Evolutionary conservation across 2,888 invertebrate species (phyloP).

Genomic region (Patella pellucida): DNA sequence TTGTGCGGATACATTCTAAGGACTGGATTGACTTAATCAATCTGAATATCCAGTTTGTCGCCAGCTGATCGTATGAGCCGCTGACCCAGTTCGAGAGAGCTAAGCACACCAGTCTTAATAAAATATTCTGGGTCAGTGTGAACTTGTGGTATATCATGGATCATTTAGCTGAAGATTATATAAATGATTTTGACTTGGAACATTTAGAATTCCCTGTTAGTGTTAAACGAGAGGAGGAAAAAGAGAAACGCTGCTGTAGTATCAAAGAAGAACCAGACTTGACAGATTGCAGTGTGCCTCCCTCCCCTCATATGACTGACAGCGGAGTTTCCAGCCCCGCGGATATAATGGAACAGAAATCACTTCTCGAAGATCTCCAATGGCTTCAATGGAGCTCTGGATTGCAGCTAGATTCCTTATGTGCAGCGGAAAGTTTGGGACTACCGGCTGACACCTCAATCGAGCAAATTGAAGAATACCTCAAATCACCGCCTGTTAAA

Average conservation of each 20-base stretch:
- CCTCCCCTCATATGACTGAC: conserved; percentile 40
- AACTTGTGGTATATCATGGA: conserved; percentile 34
- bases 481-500: conserved; percentile 53
- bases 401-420: conserved; percentile 26
- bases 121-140: conserved; percentile 7
- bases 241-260: conserved; percentile 39
- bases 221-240: conserved; percentile 47
- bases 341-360: conserved; percentile 38
- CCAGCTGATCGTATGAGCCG: conserved; percentile 4
- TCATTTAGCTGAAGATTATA: conserved; percentile 61
- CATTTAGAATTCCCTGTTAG: conserved; percentile 52
- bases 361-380: conserved; percentile 49
- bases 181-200: conserved; percentile 61
- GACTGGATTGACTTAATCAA: not conserved
- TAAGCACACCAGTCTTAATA: conserved; percentile 20
- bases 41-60: not conserved
- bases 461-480: conserved; percentile 51
- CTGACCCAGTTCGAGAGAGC: conserved; percentile 24
- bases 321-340: conserved; percentile 56
- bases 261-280: conserved; percentile 34
- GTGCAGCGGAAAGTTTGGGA: conserved; percentile 36
- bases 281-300: conserved; percentile 33
- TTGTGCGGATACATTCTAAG: not conserved
- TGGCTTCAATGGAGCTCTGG: conserved; percentile 44
- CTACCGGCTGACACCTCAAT: conserved; percentile 48